Base-by-base conservation (phyloP, 2,797 vertebrate species). In the Sylvia borin region DNA sequence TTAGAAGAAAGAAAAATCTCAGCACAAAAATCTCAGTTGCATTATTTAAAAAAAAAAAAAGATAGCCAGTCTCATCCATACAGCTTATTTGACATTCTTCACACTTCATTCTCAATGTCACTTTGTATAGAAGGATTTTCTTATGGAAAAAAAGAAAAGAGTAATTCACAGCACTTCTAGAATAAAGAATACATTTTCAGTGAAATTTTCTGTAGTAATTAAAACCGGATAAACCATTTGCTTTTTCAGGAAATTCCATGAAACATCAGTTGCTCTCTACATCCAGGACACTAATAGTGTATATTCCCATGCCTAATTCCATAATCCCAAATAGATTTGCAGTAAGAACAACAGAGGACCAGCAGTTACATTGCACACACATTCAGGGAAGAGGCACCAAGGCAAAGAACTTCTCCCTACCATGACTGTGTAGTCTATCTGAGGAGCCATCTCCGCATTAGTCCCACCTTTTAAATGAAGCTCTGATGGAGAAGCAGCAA, bases 391-490 rank as follows among this genome's bases (percentile, higher is more conserved):
- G 86, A 74, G 45, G 71, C 54, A 89, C n/a, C 29, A 68, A 90
- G 60, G 26, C 68, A 67, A 77, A 84, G 68, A 92, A 31, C 16
- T 43, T 66, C 42, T 58, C 45, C 95, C 88, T 97, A 99, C 99
- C 99, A 98, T 99, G 73, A 98, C 55, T 2, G 98, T 99, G 97
- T 99, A 99, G 96, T 99, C 99, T 29, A 99, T 99, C 97, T 99
- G 99, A 27, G 99, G 99, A 27, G 99, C 99, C 99, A 99, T 99
- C 90, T 99, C 99, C 20, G 99, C 99, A 65, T 99, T 99, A 67
- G 99, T 99, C 72, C 99, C 99, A 51, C 99, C 99, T 97, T 99
- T 99, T 95, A 99, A 97, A 90, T 82, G 97, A 29, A 99, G 98
- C 87, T 99, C 98, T 31, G 99, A 98, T 9, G 98, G 97, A 29